Conservation (phyloP, 2,888 invertebrate species). For the Abrostola triplasia region DNA sequence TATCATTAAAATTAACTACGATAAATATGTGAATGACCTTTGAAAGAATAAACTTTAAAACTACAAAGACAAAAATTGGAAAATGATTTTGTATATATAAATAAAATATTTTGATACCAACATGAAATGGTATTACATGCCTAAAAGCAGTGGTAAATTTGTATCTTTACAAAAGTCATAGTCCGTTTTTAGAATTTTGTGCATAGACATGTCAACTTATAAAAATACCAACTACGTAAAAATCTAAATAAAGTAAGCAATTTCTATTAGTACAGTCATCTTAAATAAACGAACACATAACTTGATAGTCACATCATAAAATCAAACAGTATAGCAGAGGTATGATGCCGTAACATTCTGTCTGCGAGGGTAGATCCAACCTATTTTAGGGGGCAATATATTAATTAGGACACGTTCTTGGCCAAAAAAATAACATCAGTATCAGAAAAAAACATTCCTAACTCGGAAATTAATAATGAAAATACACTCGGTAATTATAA, state of each 20-base stretch:
- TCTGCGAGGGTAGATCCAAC: not conserved
- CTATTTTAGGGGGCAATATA: conserved; percentile 7
- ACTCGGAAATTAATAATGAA: conserved; percentile 17
- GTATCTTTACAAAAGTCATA: conserved; percentile 21
- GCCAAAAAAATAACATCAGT: not conserved
- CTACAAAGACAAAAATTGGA: not conserved
- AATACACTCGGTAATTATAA: conserved; percentile 4
- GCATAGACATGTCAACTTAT: conserved; percentile 25
- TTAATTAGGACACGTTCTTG: not conserved
- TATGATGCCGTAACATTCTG: not conserved
- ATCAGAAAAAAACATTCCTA: conserved; percentile 14
- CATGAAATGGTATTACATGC: not conserved
- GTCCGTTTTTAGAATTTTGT: conserved; percentile 29
- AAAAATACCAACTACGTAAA: conserved; percentile 19
- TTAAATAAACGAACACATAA: conserved; percentile 24
- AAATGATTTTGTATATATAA: not conserved
- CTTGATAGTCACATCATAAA: not conserved
- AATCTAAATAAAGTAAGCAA: conserved; percentile 54
- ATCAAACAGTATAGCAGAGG: not conserved
- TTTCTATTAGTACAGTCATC: conserved; percentile 53
- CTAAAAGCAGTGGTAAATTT: not conserved
- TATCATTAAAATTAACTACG: conserved; percentile 43
- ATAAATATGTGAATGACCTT: conserved; percentile 33
- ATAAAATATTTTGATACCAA: not conserved
- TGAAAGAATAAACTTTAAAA: conserved; percentile 6